Conservation (phyloP, 2,888 invertebrate genomes). For the Bugula neritina region DNA sequence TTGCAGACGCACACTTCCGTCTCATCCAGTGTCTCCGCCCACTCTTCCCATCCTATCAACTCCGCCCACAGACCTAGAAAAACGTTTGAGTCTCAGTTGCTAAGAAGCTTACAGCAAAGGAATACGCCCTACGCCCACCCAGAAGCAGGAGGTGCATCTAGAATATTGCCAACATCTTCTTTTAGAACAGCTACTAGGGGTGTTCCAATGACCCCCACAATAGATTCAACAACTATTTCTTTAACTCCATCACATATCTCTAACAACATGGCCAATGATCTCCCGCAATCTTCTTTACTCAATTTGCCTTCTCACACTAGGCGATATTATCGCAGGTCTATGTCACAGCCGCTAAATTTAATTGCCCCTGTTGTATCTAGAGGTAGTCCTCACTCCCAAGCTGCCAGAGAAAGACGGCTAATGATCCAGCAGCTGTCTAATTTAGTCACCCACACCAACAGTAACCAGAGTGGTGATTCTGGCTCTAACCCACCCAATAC, state of each 20-base stretch:
- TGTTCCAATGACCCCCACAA: not conserved
- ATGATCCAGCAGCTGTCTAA: not conserved
- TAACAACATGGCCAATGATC: not conserved
- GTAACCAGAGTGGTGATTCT: not conserved
- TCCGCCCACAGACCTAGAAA: not conserved
- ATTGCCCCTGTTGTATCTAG: not conserved
- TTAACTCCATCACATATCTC: not conserved
- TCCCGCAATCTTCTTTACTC: not conserved
- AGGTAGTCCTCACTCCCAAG: not conserved
- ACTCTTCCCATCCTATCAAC: not conserved
- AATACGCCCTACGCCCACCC: not conserved
- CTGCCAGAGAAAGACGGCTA: not conserved
- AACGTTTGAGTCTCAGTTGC: not conserved
- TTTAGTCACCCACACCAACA: not conserved
- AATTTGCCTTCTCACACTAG: not conserved
- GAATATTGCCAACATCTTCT: no score
- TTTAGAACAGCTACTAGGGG: no score
- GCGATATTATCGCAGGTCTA: not conserved
- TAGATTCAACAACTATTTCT: not conserved
- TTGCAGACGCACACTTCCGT: slow-evolving; percentile 27
- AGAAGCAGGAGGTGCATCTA: not conserved
- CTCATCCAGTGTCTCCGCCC: not conserved
- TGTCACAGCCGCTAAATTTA: not conserved
- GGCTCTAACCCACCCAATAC: not conserved
- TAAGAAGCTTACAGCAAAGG: not conserved